phyloP scores from a whole-genome alignment of 2,797 vertebrate species.

The Carcharodon carcharias region DNA sequence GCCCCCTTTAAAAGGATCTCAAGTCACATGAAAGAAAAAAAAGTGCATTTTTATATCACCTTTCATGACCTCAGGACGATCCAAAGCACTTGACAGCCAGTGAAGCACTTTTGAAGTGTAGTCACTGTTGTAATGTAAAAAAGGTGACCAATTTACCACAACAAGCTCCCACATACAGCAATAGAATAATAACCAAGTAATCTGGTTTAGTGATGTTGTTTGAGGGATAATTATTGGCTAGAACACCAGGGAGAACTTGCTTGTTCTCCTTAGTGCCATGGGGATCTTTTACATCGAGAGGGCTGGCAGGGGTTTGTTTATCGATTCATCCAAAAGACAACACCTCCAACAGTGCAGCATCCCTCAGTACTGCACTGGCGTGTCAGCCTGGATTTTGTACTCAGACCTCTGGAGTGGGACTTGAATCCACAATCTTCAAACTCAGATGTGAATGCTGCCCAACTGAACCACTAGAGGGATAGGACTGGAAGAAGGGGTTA shows the following conservation, averaged over 20 bases:
- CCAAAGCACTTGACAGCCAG: background rate
- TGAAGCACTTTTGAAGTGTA: background rate
- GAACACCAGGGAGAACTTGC: background rate
- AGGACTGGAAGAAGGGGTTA: too few species aligned
- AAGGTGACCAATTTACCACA: background rate
- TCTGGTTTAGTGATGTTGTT: background rate
- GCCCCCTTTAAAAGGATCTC: background rate
- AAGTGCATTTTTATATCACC: background rate
- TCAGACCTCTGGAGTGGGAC: background rate
- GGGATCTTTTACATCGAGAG: background rate
- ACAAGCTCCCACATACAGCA: background rate
- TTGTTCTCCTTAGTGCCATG: background rate
- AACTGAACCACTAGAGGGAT: background rate
- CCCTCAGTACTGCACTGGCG: background rate
- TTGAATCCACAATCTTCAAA: background rate
- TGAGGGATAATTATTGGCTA: background rate
- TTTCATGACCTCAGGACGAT: background rate
- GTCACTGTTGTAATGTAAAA: background rate
- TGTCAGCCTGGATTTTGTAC: background rate
- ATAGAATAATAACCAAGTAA: background rate
- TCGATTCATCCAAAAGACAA: background rate
- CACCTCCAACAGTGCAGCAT: background rate
- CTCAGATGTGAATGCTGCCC: background rate
- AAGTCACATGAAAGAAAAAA: background rate
- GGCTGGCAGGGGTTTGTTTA: background rate